Evolutionary conservation across 1,140 invertebrate species (phyloP).

Genomic region (Penaeus japonicus): DNA sequence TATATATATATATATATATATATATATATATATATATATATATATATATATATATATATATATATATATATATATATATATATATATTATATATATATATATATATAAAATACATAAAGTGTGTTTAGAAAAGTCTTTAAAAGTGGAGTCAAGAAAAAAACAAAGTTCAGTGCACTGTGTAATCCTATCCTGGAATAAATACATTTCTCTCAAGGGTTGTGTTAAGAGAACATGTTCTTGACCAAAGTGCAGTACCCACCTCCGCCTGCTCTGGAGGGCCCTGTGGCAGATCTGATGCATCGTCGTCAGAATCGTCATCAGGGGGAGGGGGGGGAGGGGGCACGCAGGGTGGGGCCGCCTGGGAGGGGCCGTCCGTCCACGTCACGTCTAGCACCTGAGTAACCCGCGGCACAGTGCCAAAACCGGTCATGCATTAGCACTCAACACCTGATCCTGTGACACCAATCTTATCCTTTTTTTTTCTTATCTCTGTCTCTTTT

Average conservation of each 20-base stretch:
- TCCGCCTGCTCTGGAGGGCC: conserved; percentile 26
- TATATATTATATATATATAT: too few relatives aligned
- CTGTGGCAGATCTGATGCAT: conserved; percentile 37
- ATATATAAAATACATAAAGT: too few relatives aligned
- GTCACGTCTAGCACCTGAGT: conserved; percentile 54
- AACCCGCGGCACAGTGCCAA: conserved; percentile 25
- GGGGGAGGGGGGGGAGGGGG: conserved; percentile 50
- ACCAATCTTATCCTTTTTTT: not conserved
- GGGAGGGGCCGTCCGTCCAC: conserved; percentile 48
- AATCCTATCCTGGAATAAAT: too few relatives aligned
- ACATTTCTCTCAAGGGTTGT: too few relatives aligned
- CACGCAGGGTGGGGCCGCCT: conserved; percentile 48
- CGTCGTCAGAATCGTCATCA: conserved; percentile 48
- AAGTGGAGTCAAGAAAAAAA: too few relatives aligned
- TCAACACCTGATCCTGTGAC: conserved; percentile 27
- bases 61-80: too few relatives aligned
- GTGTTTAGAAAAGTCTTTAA: too few relatives aligned
- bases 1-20: too few relatives aligned
- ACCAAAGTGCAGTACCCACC: not conserved
- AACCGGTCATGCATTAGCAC: conserved; percentile 38
- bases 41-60: too few relatives aligned
- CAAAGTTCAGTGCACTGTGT: too few relatives aligned
- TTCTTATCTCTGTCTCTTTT: too few relatives aligned
- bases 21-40: too few relatives aligned
- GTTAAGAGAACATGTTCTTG: not conserved